Percentiles rank a stretch among this genome's conserved stretches.
Conservation (phyloP, 2,888 invertebrate species). For the Drymonia ruficornis region DNA sequence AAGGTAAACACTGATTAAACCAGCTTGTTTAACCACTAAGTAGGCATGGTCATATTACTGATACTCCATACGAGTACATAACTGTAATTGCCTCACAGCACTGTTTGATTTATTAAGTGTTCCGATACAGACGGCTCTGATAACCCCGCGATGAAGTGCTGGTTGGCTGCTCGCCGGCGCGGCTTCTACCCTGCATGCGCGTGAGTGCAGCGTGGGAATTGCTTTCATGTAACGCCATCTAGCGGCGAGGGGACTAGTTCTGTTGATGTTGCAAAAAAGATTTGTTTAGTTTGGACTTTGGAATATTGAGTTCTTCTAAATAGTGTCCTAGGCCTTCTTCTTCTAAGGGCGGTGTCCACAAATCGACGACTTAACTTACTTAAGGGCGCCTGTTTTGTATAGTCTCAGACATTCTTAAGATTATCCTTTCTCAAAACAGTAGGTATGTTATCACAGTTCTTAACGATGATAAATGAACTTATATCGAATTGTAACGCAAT, state of each 20-base stretch:
- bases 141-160: slow-evolving; percentile 4
- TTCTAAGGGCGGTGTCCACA: too few relatives aligned
- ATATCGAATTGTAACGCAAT: too few relatives aligned
- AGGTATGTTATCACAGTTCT: too few relatives aligned
- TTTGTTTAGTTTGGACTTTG: too few relatives aligned
- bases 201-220: slow-evolving; percentile 1
- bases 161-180: background rate
- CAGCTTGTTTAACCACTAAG: background rate
- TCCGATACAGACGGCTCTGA: background rate
- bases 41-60: background rate
- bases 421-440: too few relatives aligned
- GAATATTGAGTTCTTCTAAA: too few relatives aligned
- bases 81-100: background rate
- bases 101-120: slow-evolving; percentile 8
- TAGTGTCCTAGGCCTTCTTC: too few relatives aligned
- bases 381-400: too few relatives aligned
- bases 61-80: background rate
- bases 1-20: background rate
- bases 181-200: background rate
- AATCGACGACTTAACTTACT: too few relatives aligned
- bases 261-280: background rate
- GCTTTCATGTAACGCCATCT: background rate
- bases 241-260: background rate
- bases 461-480: too few relatives aligned
- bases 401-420: too few relatives aligned